Conservation (phyloP, 2,797 vertebrate genomes). For the Simalia tracyae region DNA sequence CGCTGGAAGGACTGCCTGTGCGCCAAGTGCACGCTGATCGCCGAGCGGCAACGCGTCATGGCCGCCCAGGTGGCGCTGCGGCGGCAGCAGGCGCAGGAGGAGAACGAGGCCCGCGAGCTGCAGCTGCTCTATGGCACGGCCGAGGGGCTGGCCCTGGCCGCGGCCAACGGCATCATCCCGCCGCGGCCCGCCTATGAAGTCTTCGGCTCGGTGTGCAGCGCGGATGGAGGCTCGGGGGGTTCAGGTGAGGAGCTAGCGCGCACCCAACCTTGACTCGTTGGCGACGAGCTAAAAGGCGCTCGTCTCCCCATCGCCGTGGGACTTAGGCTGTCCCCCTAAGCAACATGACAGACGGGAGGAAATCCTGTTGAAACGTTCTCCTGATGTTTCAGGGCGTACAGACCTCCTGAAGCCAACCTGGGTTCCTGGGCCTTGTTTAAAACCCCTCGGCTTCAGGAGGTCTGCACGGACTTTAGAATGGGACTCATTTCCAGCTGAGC, state of each 20-base stretch:
- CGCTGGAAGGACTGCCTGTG: constrained; percentile 99
- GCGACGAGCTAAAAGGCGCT: neutral
- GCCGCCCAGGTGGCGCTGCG: constrained; percentile 95
- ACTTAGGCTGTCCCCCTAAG: neutral
- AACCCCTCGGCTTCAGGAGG: neutral
- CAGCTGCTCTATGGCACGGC: constrained; percentile 96
- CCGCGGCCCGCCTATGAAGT: constrained; percentile 93
- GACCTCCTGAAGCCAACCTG: no score
- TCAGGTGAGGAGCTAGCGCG: constrained; percentile 54
- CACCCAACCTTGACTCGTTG: constrained; percentile 4
- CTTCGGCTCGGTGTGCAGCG: constrained; percentile 84
- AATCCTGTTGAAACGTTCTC: neutral
- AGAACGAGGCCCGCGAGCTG: constrained; percentile 94
- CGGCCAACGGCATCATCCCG: constrained; percentile 95
- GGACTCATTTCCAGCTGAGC: neutral
- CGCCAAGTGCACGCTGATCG: constrained; percentile 96
- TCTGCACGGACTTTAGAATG: neutral
- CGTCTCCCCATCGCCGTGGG: no score
- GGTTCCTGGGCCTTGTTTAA: neutral
- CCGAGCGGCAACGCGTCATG: constrained; percentile 97
- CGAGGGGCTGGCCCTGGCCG: constrained; percentile 93
- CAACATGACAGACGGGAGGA: neutral
- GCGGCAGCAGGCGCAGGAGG: constrained; percentile 95
- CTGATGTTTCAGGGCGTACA: no score
- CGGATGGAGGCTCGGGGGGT: constrained; percentile 77